Percentiles rank a stretch among this genome's conserved stretches.
Conservation (phyloP, 2,888 invertebrate genomes). For the Phlogophora meticulosa region DNA sequence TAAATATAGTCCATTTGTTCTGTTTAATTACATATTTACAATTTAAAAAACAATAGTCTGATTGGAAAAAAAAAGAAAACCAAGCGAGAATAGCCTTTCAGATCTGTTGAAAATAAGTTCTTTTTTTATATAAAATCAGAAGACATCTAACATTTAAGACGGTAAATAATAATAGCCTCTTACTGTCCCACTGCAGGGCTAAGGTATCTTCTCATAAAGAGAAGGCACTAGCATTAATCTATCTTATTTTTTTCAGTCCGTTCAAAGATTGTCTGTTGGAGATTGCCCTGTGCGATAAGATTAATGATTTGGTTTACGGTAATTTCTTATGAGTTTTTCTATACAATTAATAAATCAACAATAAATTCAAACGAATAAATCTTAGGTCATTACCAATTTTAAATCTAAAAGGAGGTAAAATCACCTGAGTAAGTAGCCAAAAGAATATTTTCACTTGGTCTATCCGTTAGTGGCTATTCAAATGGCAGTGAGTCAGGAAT, state of each 20-base stretch:
- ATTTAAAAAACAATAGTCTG: conserved; percentile 6
- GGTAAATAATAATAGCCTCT: not conserved
- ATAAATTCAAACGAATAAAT: too few species aligned
- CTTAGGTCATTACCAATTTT: too few species aligned
- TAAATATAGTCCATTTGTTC: conserved; percentile 44
- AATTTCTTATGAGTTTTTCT: too few species aligned
- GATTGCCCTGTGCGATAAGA: too few species aligned
- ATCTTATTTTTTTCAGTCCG: too few species aligned
- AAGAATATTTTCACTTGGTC: conserved; percentile 20
- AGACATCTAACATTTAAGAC: too few species aligned
- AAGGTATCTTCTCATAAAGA: too few species aligned
- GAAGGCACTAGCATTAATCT: too few species aligned
- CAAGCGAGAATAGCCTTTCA: conserved; percentile 10
- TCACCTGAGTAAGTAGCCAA: not conserved
- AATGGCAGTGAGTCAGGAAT: conserved; percentile 53
- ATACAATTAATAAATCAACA: too few species aligned
- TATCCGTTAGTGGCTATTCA: conserved; percentile 17
- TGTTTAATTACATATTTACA: conserved; percentile 46
- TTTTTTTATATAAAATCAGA: not conserved
- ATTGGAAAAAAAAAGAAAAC: not conserved
- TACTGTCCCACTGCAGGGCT: too few species aligned
- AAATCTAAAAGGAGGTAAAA: not conserved
- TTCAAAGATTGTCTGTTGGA: too few species aligned
- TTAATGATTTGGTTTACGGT: too few species aligned
- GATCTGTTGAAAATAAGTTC: conserved; percentile 1